Conservation (phyloP, 2,113 vertebrate genomes). For the Ondatra zibethicus region DNA sequence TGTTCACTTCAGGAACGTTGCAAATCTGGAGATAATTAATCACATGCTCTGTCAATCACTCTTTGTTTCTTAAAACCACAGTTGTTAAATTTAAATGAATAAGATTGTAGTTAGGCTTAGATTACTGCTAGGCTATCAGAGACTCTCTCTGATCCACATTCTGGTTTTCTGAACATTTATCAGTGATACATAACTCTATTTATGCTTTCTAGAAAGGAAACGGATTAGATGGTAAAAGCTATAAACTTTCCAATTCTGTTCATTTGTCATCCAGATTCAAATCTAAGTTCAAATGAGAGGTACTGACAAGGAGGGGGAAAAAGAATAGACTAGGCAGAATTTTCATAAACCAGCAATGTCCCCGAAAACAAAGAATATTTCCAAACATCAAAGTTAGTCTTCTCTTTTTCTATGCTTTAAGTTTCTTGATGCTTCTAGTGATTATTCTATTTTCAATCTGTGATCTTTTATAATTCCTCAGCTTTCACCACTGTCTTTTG, state of each 20-base stretch:
- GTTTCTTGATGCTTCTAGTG: neutral
- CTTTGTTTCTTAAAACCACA: neutral
- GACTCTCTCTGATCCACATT: neutral
- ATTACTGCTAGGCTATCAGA: neutral
- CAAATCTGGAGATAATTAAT: neutral
- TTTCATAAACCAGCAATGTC: neutral
- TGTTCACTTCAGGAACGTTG: slow-evolving; percentile 52
- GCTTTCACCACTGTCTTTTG: slow-evolving; percentile 8
- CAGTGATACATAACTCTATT: neutral
- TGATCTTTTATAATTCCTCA: neutral
- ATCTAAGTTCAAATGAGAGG: neutral
- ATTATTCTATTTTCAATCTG: neutral
- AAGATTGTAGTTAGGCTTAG: neutral
- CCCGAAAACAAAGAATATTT: neutral
- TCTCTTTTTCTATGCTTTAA: slow-evolving; percentile 32
- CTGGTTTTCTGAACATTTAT: neutral
- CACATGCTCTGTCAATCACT: neutral
- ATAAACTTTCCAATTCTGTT: neutral
- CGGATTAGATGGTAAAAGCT: neutral
- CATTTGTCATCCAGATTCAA: neutral
- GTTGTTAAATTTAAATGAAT: neutral
- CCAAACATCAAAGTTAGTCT: neutral
- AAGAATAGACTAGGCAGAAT: neutral
- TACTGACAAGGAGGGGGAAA: neutral
- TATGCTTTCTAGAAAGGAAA: neutral